Percentiles rank a stretch among this genome's conserved stretches.
These are phyloP conservation scores for Orycteropus afer DNA, from an alignment of 2,113 vertebrate species.

Conservation along the genomic window DNA sequence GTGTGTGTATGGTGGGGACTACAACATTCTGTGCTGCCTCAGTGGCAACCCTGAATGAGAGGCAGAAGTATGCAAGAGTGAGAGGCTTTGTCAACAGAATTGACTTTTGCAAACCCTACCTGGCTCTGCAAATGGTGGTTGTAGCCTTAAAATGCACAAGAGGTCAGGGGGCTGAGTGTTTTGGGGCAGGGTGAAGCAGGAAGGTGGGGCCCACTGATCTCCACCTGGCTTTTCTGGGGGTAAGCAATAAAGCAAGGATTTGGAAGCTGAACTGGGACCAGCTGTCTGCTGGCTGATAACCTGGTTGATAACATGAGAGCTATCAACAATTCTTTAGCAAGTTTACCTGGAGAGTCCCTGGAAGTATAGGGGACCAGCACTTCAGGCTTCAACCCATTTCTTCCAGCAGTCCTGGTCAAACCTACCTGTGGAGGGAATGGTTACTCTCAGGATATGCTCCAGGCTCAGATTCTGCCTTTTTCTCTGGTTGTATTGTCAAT, in stretches of 20 bases:
- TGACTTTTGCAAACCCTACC: background rate
- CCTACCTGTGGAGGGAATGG: background rate
- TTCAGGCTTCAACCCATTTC: background rate
- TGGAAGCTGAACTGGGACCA: background rate
- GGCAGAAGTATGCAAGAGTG: background rate
- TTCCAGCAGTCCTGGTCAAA: background rate
- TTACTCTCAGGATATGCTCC: background rate
- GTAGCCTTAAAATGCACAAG: background rate
- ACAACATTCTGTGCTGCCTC: background rate
- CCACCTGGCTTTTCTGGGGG: background rate
- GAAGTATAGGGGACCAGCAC: background rate
- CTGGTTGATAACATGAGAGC: background rate
- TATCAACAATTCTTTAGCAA: background rate
- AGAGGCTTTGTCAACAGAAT: background rate
- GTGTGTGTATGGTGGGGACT: no score
- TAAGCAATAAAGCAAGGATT: background rate
- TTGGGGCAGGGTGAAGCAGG: background rate
- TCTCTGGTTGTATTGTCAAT: background rate
- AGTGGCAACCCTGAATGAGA: background rate
- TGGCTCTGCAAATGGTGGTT: background rate
- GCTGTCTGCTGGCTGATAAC: background rate
- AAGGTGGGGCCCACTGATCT: background rate
- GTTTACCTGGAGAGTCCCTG: background rate
- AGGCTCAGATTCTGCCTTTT: background rate
- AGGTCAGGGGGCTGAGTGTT: background rate